Percentiles rank a stretch among this genome's conserved stretches.
Evolutionary conservation across 1,140 invertebrate genomes (phyloP).

Genomic region (Rhyzopertha dominica): DNA sequence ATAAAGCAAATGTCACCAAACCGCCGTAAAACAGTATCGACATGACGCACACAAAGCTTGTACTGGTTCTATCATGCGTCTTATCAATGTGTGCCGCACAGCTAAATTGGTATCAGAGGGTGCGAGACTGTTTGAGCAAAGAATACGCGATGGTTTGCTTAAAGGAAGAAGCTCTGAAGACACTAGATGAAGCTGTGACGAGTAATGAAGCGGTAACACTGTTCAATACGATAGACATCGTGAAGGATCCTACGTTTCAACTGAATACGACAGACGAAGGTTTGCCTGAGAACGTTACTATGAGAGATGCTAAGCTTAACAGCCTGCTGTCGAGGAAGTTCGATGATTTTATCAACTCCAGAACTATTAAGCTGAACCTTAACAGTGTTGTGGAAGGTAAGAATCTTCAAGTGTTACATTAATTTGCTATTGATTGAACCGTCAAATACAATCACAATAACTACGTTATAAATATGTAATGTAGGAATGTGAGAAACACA

Average conservation of each 20-base stretch:
- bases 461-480: too few species aligned
- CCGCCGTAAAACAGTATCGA: too few species aligned
- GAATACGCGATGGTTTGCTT: slow-evolving; percentile 50
- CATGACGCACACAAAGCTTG: too few species aligned
- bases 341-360: slow-evolving; percentile 39
- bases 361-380: slow-evolving; percentile 38
- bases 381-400: slow-evolving; percentile 38
- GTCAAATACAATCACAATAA: too few species aligned
- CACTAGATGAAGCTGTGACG: slow-evolving; percentile 51
- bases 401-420: background rate
- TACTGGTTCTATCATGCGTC: too few species aligned
- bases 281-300: slow-evolving; percentile 24
- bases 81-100: too few species aligned
- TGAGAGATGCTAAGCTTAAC: slow-evolving; percentile 32
- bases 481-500: too few species aligned
- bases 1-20: too few species aligned
- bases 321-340: slow-evolving; percentile 39
- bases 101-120: too few species aligned
- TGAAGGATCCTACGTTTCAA: slow-evolving; percentile 44
- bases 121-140: slow-evolving; percentile 43
- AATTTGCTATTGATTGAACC: too few species aligned
- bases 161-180: slow-evolving; percentile 49
- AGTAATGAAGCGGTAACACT: slow-evolving; percentile 54
- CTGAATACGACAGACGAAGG: slow-evolving; percentile 23
- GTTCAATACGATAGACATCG: slow-evolving; percentile 54